Evolutionary conservation across 2,113 vertebrate species (phyloP), one percentile per base, ranked within the genome.

Genomic region (Phocoena sinus): DNA sequence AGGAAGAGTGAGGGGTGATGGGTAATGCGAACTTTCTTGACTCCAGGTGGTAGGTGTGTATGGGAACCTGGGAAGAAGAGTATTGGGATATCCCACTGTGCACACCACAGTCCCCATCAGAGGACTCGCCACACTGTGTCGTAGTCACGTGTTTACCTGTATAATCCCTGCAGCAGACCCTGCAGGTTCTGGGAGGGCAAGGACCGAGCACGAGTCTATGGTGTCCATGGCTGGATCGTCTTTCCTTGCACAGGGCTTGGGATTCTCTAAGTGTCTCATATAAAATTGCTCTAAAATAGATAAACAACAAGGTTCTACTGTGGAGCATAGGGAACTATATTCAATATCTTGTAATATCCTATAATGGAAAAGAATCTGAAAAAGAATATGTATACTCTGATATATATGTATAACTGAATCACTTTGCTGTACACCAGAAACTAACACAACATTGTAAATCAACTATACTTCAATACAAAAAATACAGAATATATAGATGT

Each of bases 101-200:
- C 0, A 3, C 26, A 18, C 9, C 1, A 0, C 8, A 25, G 1
- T 67, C 13, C 26, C 1, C 41, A n/a, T 67, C 13, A 2, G 4
- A 67, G 65, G 25, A 33, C 67, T 56, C n/a, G 6, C 18, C 68
- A 20, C 0, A 3, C 4, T 41, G 9, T 53, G 8, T 9, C 26
- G 12, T 9, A 47, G 67, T 50, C 28, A 6, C 31, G 5, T 38
- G 3, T 13, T 53, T 18, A 28, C 15, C 10, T 11, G 0, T 25
- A 8, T 53, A 33, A n/a, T 38, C 4, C 31, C 17, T n/a, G 1
- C 23, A n/a, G 38, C 31, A 13, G 26, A 4, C 21, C 7, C 6
- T 44, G 31, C 12, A 36, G 6, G 25, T 47, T 63, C 83, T 68
- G 31, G 63, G n/a, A 89, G 50, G 58, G 47, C 4, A n/a, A 41